Base-by-base conservation (phyloP, 2,797 vertebrate genomes). In the Ctenopoma multispine region DNA sequence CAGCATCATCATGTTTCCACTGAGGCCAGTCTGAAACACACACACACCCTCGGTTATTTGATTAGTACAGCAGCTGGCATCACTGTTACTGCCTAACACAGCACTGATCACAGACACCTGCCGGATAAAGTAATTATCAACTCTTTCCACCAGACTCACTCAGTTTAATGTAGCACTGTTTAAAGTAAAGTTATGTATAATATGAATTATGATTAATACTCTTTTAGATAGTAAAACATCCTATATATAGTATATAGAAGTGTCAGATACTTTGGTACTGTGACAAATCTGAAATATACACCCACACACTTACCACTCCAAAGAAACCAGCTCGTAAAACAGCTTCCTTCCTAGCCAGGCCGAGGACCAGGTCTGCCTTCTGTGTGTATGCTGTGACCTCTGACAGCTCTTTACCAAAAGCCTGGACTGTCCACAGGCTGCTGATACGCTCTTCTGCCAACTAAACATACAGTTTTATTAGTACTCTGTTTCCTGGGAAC, bases 361-460 rank as follows among this genome's bases (percentile, higher is more conserved):
- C 89, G 48, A 99, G 92, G 61, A 99, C 95, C 0, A 87, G 34
- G 67, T 96, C 94, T 17, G 95, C 89, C 87, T 93, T 96, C 82
- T 85, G 81, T 20, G 77, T 85, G 40, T 99, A 99, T 21, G 90
- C 92, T 63, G 87, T 72, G 68, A 97, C 95, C 86, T 99, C 98
- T 5, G 89, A 89, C 81, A 94, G 70, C 90, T 99, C 98, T 87
- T 99, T 97, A n/a, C 96, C 96, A 73, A 99, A 99, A 48, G 97
- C 97, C 63, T 97, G 93, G 70, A 99, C 97, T 1, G 98, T 99
- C 81, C 98, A 92, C 72, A 99, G 84, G 82, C 97, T 99, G 89
- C 97, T 95, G 36, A 99, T 97, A 14, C 96, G 94, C 83, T 99
- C 98, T 83, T 99, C 98, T 31, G 98, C 97, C 85, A 99, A 89